phyloP scores from a whole-genome alignment of 2,888 invertebrate species.

The Hemicrepidius hirtus region DNA sequence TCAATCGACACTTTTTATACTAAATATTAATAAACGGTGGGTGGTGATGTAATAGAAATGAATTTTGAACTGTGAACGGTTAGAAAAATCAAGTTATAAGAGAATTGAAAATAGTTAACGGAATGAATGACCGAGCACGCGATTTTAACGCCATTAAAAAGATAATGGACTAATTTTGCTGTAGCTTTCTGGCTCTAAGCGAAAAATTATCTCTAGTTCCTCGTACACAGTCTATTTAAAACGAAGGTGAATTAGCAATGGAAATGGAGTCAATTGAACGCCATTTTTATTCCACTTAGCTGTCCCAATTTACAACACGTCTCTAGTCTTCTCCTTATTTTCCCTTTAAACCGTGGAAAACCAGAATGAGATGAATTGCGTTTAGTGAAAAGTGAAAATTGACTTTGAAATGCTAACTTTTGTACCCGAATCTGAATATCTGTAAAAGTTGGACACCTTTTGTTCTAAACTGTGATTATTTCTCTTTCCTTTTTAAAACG shows the following conservation, averaged over 20 bases:
- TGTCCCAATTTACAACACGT: constrained; percentile 6
- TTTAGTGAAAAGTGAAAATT: not conserved
- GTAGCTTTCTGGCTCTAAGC: constrained; percentile 34
- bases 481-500: constrained; percentile 31
- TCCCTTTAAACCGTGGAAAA: not conserved
- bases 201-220: constrained; percentile 44
- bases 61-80: too few species aligned
- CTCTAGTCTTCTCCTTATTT: constrained; percentile 20
- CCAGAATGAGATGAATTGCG: not conserved
- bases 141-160: constrained; percentile 36
- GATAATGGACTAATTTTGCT: constrained; percentile 38
- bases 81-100: too few species aligned
- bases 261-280: constrained; percentile 46
- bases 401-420: constrained; percentile 26
- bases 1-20: too few species aligned
- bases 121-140: constrained; percentile 8
- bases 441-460: constrained; percentile 40
- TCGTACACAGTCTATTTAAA: constrained; percentile 39
- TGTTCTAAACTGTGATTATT: constrained; percentile 42
- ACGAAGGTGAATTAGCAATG: constrained; percentile 43
- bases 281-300: constrained; percentile 39
- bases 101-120: not conserved
- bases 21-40: too few species aligned
- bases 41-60: too few species aligned
- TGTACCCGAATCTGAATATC: constrained; percentile 38